A percentile compares a stretch with the other conserved stretches of the same genome.
These are phyloP conservation scores for Cephalotes varians DNA, from an alignment of 2,888 invertebrate species.

Conservation along the genomic window DNA sequence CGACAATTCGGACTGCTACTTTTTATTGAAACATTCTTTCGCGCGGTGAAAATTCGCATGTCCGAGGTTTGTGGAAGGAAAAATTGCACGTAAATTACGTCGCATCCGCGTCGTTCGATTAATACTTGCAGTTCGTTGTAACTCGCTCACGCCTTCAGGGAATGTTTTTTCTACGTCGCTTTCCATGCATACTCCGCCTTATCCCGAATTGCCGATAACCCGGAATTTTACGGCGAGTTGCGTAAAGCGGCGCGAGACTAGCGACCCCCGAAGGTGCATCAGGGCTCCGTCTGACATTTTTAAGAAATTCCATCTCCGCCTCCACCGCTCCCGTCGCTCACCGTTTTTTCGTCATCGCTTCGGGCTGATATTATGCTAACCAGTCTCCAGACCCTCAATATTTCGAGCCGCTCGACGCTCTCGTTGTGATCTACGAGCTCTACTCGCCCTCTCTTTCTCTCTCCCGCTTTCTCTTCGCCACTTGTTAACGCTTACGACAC, in stretches of 20 bases:
- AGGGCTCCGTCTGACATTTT: slow-evolving; percentile 79
- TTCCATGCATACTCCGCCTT: slow-evolving; percentile 17
- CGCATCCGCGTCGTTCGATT: slow-evolving; percentile 33
- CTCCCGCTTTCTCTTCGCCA: slow-evolving; percentile 60
- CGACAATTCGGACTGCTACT: not conserved
- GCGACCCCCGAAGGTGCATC: slow-evolving; percentile 45
- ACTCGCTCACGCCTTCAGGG: slow-evolving; percentile 42
- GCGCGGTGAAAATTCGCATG: slow-evolving; percentile 24
- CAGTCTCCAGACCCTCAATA: slow-evolving; percentile 78
- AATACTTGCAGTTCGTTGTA: slow-evolving; percentile 51
- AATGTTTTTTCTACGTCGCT: slow-evolving; percentile 60
- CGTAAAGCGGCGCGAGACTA: slow-evolving; percentile 66
- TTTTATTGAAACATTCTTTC: slow-evolving; percentile 19
- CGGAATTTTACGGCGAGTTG: slow-evolving; percentile 69
- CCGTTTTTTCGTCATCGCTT: slow-evolving; percentile 70
- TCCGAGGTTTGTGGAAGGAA: slow-evolving; percentile 1
- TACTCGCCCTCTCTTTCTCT: slow-evolving; percentile 53
- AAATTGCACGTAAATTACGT: slow-evolving; percentile 44
- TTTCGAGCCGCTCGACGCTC: slow-evolving; percentile 76
- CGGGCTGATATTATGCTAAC: slow-evolving; percentile 83
- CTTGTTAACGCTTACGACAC: slow-evolving; percentile 80
- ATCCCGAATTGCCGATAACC: slow-evolving; percentile 67
- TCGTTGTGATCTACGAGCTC: slow-evolving; percentile 81
- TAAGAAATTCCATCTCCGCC: slow-evolving; percentile 80
- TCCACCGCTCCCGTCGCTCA: slow-evolving; percentile 42